Evolutionary conservation across 2,888 invertebrate genomes (phyloP).

Genomic region (Phyllotreta striolata): DNA sequence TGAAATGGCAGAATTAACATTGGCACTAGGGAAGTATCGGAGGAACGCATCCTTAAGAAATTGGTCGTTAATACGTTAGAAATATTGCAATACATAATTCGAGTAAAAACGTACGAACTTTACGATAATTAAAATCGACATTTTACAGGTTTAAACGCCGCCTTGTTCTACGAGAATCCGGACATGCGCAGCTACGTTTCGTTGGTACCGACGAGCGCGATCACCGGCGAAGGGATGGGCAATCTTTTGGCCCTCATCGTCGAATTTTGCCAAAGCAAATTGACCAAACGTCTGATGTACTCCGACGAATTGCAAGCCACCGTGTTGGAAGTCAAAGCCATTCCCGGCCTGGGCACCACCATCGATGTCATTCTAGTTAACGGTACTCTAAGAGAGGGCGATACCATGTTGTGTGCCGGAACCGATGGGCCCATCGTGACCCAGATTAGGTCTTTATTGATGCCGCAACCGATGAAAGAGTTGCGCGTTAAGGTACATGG

Average conservation of each 20-base stretch:
- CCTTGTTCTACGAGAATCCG: constrained; percentile 94
- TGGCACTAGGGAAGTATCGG: too few relatives aligned
- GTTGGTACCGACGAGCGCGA: constrained; percentile 96
- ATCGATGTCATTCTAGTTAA: constrained; percentile 99
- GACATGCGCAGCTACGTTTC: constrained; percentile 94
- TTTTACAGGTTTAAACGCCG: constrained; percentile 77
- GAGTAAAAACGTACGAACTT: too few relatives aligned
- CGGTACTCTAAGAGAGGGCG: constrained; percentile 91
- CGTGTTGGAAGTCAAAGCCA: constrained; percentile 87
- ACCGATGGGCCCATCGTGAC: constrained; percentile 99
- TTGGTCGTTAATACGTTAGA: too few relatives aligned
- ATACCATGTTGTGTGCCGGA: constrained; percentile 94
- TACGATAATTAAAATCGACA: too few relatives aligned
- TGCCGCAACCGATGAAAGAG: constrained; percentile 98
- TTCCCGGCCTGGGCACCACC: constrained; percentile 96
- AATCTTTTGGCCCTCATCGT: constrained; percentile 94
- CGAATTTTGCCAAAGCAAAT: constrained; percentile 81
- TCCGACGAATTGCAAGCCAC: constrained; percentile 91
- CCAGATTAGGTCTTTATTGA: constrained; percentile 93
- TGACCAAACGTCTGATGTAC: constrained; percentile 77
- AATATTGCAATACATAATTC: too few relatives aligned
- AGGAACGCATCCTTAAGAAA: too few relatives aligned
- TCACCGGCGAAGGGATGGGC: constrained; percentile 95
- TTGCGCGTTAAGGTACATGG: constrained; percentile 85
- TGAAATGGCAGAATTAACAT: too few relatives aligned